Conservation (phyloP, 2,113 vertebrate genomes). For the Aramus guarauna region DNA sequence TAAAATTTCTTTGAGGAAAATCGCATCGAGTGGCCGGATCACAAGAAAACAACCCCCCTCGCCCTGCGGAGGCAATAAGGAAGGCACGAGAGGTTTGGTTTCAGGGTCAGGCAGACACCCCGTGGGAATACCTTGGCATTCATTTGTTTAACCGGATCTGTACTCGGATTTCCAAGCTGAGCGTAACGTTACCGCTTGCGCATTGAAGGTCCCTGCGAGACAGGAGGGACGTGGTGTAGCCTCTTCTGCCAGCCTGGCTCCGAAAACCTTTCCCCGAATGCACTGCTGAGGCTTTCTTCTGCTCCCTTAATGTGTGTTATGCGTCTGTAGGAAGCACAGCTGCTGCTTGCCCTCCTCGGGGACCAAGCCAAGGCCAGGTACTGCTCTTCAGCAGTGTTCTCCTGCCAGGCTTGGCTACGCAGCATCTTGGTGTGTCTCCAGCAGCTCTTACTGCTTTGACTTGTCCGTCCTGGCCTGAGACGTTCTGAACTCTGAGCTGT, state of each 20-base stretch:
- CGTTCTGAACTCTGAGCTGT: neutral
- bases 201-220: neutral
- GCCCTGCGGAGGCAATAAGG: neutral
- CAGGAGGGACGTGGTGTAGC: neutral
- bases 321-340: neutral
- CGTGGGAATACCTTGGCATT: neutral
- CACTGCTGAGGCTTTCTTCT: neutral
- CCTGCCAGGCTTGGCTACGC: neutral
- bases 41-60: neutral
- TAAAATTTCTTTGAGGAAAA: neutral
- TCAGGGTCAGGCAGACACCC: neutral
- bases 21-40: neutral
- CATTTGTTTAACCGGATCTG: neutral
- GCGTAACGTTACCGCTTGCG: accelerated
- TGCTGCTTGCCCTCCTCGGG: neutral
- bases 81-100: neutral
- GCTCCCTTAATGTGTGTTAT: neutral
- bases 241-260: neutral
- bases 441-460: neutral
- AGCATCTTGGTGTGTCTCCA: neutral
- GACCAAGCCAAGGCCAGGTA: neutral
- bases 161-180: neutral
- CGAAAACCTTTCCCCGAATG: neutral
- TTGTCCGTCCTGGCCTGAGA: neutral
- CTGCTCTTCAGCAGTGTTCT: neutral